These are phyloP conservation scores for Euplexia lucipara DNA, from an alignment of 2,888 invertebrate genomes.

Conservation along the genomic window DNA sequence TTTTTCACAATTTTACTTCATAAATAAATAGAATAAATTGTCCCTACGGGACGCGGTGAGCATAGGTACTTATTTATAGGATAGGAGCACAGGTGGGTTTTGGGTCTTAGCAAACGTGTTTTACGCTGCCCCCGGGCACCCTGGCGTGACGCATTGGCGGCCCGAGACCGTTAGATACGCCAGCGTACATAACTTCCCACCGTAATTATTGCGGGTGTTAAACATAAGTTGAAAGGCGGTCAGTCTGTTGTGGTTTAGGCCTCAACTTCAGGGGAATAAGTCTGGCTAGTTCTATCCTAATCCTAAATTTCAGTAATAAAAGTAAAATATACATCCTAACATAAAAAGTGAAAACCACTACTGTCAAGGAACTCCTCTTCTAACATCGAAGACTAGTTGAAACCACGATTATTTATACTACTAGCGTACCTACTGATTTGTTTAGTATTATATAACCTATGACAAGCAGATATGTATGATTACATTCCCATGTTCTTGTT, in stretches of 20 bases:
- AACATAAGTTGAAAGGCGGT: constrained; percentile 57
- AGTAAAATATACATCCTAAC: neutral
- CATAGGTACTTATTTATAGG: constrained; percentile 80
- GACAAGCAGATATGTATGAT: neutral
- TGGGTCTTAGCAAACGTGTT: constrained; percentile 76
- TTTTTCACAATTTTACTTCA: constrained; percentile 72
- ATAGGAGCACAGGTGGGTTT: constrained; percentile 79
- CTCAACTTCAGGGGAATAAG: constrained; percentile 22
- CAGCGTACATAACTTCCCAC: constrained; percentile 55
- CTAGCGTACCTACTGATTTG: too few relatives aligned
- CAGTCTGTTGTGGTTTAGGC: constrained; percentile 33
- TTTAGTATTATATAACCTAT: too few relatives aligned
- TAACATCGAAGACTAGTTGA: neutral
- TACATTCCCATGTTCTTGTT: neutral
- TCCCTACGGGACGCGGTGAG: constrained; percentile 74
- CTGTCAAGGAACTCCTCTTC: neutral
- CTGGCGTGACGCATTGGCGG: constrained; percentile 76
- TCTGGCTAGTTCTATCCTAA: constrained; percentile 8
- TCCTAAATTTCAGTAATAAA: neutral
- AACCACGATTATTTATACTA: neutral
- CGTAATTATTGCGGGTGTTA: constrained; percentile 60
- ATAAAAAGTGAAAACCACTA: neutral
- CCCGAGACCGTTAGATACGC: constrained; percentile 70
- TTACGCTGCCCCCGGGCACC: constrained; percentile 80
- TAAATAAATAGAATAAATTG: constrained; percentile 83